Evolutionary conservation across 2,113 vertebrate species (phyloP).

Genomic region (Xiphorhynchus elegans): DNA sequence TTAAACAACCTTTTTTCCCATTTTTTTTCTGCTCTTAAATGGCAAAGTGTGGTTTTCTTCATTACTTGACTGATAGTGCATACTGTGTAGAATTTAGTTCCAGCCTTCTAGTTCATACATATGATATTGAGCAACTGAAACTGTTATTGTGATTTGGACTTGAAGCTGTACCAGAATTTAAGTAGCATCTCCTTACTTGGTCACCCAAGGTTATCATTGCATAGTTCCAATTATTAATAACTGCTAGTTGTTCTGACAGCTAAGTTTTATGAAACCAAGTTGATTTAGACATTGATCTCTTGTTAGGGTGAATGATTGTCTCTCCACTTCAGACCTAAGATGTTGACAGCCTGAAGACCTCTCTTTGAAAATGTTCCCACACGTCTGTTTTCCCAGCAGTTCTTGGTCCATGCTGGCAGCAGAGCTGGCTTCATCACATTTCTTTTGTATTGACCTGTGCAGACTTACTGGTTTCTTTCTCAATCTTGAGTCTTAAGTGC

Average conservation of each 20-base stretch:
- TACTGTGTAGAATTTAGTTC: not conserved
- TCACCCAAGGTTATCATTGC: not conserved
- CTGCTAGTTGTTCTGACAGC: not conserved
- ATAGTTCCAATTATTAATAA: not conserved
- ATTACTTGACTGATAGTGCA: not conserved
- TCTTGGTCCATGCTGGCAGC: not conserved
- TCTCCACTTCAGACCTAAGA: not conserved
- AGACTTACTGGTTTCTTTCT: not conserved
- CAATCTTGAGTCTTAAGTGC: not conserved
- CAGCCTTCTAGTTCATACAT: not conserved
- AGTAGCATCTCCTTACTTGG: not conserved
- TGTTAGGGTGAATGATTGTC: not conserved
- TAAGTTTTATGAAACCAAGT: not conserved
- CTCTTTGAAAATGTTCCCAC: not conserved
- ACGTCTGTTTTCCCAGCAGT: not conserved
- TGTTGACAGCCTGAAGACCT: not conserved
- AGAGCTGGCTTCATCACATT: not conserved
- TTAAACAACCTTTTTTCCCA: not conserved
- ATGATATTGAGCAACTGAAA: not conserved
- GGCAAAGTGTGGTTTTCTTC: not conserved
- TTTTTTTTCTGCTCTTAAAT: not conserved
- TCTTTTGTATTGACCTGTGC: not conserved
- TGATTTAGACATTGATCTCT: not conserved
- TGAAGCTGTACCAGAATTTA: not conserved
- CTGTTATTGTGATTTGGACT: not conserved